Evolutionary conservation across 2,113 vertebrate genomes (phyloP), one percentile per base, ranked within the genome.

Genomic region (Lophius piscatorius): DNA sequence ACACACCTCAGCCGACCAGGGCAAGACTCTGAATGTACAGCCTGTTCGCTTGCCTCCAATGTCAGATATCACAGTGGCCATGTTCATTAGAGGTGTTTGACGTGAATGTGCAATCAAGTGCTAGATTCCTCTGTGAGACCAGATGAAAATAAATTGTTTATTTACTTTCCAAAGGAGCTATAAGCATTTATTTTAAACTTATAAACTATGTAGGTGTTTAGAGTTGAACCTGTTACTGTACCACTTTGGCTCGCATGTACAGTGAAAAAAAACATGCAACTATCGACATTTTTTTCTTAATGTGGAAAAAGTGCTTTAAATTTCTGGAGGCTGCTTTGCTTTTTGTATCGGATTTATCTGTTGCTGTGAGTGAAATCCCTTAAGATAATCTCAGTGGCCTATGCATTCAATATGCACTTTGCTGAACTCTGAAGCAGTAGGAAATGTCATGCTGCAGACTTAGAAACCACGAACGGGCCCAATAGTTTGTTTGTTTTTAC

Each of bases 61-160:
- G 64, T 82, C 61, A 70, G 78, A 56, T 69, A 67, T 84, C 69
- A 24, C 59, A 70, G 66, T 74, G 64, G 64, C 67, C 65, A 70
- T 74, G 78, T 78, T 74, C 33, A 70, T 73, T 74, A 76, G 73
- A 77, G 63, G 71, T 70, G 62, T 81, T 8, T 77, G 79, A 81
- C 29, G 63, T 87, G 86, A 90, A 89, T 89, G 87, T 89, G 83
- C 82, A 87, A 81, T 83, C 57, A 82, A 84, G 63, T 83, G 74
- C 78, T 85, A 70, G 72, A 73, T 70, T 63, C 41, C 55, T 75
- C 58, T 55, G 59, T 59, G 48, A 62, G 62, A 71, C 6, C 14
- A 75, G 18, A 63, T 66, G 38, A 59, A 63, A 66, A 69, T 33
- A 39, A 70, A 57, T 74, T 14, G 44, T 42, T 82, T 45, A n/a